Evolutionary conservation across 2,888 invertebrate species (phyloP).

Genomic region (Seira sanloemensis): DNA sequence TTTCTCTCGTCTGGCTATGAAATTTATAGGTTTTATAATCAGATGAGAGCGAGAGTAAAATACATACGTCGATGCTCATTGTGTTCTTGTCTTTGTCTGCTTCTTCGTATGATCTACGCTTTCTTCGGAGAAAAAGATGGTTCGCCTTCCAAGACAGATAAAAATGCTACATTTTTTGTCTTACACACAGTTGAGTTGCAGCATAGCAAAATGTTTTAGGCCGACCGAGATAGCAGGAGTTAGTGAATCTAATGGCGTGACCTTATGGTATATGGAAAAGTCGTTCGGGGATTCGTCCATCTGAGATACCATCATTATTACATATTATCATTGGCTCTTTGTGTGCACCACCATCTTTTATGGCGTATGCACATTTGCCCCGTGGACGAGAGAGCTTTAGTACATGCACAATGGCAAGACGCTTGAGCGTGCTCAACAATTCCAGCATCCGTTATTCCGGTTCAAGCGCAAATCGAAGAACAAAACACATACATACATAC

Average conservation of each 20-base stretch:
- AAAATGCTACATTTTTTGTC: no score
- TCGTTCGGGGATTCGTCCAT: neutral
- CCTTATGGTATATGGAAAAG: slow-evolving; percentile 32
- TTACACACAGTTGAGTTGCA: no score
- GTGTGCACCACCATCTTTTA: neutral
- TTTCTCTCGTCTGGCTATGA: no score
- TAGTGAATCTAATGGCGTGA: slow-evolving; percentile 47
- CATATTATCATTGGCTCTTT: neutral
- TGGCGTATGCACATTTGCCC: neutral
- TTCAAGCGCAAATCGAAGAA: no score
- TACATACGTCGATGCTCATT: no score
- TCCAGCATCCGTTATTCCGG: slow-evolving; percentile 3
- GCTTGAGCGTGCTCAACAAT: neutral
- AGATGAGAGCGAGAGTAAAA: no score
- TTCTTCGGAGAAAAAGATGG: no score
- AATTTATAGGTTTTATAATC: no score
- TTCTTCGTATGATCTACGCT: no score
- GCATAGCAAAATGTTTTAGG: neutral
- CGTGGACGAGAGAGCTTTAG: neutral
- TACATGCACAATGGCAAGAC: neutral
- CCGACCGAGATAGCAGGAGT: slow-evolving; percentile 7
- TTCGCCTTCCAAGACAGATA: slow-evolving; percentile 18
- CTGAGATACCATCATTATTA: slow-evolving; percentile 6
- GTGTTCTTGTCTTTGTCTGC: no score
- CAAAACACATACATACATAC: no score